phyloP scores from a whole-genome alignment of 2,797 vertebrate genomes.

The Echeneis naucrates region DNA sequence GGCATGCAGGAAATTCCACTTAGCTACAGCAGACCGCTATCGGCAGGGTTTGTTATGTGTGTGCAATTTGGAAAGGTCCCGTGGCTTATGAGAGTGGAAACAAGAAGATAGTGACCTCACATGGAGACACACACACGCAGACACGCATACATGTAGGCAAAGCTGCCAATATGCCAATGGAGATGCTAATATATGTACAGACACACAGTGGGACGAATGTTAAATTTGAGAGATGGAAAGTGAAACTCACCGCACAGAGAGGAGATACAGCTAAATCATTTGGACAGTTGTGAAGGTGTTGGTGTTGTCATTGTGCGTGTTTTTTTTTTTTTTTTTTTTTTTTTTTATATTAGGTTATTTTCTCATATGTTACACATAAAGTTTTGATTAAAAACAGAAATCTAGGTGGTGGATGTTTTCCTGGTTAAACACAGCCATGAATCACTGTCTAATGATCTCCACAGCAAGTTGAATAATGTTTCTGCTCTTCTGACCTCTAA shows the following conservation, averaged over 20 bases:
- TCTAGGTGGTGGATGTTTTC: neutral
- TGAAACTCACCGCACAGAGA: too few relatives aligned
- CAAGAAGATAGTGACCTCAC: neutral
- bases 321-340: too few relatives aligned
- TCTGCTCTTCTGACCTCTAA: slow-evolving; percentile 17
- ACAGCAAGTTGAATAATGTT: slow-evolving; percentile 18
- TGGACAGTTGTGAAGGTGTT: neutral
- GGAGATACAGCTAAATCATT: too few relatives aligned
- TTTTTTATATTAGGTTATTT: neutral
- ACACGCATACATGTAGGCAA: too few relatives aligned
- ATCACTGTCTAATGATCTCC: slow-evolving; percentile 5
- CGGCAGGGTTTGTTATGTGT: neutral
- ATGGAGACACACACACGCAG: neutral
- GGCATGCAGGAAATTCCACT: neutral
- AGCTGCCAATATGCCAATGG: too few relatives aligned
- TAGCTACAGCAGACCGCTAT: neutral
- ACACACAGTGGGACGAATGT: too few relatives aligned
- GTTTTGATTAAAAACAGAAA: neutral
- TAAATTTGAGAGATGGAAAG: too few relatives aligned
- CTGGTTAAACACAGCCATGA: slow-evolving; percentile 6
- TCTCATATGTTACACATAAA: neutral
- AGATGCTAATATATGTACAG: too few relatives aligned
- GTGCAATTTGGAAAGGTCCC: neutral
- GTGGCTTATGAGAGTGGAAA: neutral
- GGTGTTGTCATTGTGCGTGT: neutral